Evolutionary conservation across 2,113 vertebrate species (phyloP).

Genomic region (Prionailurus viverrinus): DNA sequence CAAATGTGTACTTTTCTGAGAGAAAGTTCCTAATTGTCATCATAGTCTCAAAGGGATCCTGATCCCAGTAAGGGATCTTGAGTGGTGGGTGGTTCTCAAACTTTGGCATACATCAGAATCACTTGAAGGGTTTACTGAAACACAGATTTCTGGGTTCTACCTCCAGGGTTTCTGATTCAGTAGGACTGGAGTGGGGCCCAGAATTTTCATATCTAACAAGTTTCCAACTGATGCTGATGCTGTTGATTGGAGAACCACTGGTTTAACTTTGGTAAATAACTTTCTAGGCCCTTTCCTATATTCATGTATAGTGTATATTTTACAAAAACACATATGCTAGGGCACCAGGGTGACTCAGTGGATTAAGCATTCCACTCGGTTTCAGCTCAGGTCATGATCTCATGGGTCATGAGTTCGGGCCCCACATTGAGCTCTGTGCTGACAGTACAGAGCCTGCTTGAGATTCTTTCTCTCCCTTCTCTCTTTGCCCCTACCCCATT

Average conservation of each 20-base stretch:
- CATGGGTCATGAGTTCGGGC: too few relatives aligned
- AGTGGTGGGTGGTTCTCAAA: background rate
- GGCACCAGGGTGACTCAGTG: too few relatives aligned
- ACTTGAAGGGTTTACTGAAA: background rate
- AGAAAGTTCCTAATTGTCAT: conserved; percentile 26
- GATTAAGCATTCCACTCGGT: too few relatives aligned
- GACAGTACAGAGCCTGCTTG: too few relatives aligned
- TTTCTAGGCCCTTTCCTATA: background rate
- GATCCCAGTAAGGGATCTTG: background rate
- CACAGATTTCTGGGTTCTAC: background rate
- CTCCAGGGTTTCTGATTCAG: background rate
- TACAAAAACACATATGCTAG: background rate
- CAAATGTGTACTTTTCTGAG: conserved; percentile 5
- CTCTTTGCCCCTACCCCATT: too few relatives aligned
- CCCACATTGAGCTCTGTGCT: too few relatives aligned
- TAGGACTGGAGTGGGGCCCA: background rate
- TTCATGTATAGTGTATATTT: conserved; percentile 9
- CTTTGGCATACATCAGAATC: background rate
- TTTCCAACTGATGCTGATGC: background rate
- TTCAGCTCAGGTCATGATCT: too few relatives aligned
- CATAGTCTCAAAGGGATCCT: conserved; percentile 15
- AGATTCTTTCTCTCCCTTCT: too few relatives aligned
- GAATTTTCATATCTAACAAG: conserved; percentile 20
- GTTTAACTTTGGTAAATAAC: conserved; percentile 4
- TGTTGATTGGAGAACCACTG: background rate